Percentiles rank a stretch among this genome's conserved stretches.
These are phyloP conservation scores for Pseudopodoces humilis DNA, from an alignment of 2,113 vertebrate genomes.

Conservation along the genomic window DNA sequence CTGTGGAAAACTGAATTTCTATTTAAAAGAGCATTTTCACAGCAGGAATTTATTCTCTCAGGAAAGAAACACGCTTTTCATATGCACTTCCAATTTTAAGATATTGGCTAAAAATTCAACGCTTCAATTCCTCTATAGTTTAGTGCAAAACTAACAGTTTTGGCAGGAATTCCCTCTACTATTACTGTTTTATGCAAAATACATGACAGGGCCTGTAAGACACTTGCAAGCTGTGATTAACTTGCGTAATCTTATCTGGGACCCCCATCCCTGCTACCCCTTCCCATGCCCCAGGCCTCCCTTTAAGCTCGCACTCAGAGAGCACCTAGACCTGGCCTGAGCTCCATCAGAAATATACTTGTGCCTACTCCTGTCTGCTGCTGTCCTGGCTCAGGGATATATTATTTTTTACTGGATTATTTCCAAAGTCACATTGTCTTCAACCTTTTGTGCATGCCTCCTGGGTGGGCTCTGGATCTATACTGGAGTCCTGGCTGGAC, in stretches of 20 bases:
- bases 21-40: slow-evolving; percentile 30
- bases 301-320: neutral
- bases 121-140: neutral
- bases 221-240: neutral
- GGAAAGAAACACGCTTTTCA: neutral
- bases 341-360: neutral
- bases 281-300: neutral
- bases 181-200: neutral
- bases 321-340: fast-evolving
- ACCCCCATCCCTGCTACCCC: neutral
- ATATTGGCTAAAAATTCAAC: neutral
- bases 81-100: neutral
- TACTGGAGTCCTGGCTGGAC: neutral
- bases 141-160: neutral
- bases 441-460: neutral
- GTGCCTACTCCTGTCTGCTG: neutral
- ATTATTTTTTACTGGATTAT: neutral
- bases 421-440: neutral
- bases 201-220: neutral
- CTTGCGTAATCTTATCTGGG: neutral
- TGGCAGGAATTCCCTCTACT: neutral
- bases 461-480: neutral
- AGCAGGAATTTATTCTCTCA: neutral
- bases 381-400: neutral
- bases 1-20: slow-evolving; percentile 10